Conservation (phyloP, 2,113 vertebrate species). For the Siphamia tubifer region DNA sequence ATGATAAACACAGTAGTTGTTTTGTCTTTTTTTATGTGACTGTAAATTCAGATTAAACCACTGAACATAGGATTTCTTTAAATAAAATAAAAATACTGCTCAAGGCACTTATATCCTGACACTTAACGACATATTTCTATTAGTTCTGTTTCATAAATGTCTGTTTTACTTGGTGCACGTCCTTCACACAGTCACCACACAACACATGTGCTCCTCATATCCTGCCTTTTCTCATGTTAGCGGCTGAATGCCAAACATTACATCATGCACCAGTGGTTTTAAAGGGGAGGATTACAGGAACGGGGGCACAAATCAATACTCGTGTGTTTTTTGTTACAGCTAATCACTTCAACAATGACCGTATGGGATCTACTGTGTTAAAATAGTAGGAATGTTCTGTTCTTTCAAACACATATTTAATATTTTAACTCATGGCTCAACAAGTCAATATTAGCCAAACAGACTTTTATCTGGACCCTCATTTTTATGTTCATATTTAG, state of each 20-base stretch:
- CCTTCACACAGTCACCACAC: neutral
- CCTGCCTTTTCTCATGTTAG: conserved; percentile 34
- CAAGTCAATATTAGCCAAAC: too few species aligned
- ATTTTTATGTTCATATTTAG: too few species aligned
- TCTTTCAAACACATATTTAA: neutral
- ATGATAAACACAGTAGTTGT: too few species aligned
- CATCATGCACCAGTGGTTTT: conserved; percentile 49
- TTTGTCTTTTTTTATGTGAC: too few species aligned
- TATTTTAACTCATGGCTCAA: too few species aligned
- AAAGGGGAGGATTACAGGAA: conserved; percentile 39
- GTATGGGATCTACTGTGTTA: neutral
- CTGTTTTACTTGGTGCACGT: neutral
- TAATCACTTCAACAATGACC: neutral
- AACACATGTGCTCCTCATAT: conserved; percentile 22
- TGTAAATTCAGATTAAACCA: too few species aligned
- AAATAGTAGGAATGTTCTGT: neutral
- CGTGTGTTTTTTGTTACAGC: neutral
- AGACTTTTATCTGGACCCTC: too few species aligned
- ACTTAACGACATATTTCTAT: too few species aligned
- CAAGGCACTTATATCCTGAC: neutral
- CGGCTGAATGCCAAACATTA: conserved; percentile 53
- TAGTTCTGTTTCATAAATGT: too few species aligned
- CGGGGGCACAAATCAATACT: conserved; percentile 16
- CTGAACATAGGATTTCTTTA: too few species aligned
- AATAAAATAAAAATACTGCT: too few species aligned